Evolutionary conservation across 2,888 invertebrate genomes (phyloP).

Genomic region (Lycophotia porphyrea): DNA sequence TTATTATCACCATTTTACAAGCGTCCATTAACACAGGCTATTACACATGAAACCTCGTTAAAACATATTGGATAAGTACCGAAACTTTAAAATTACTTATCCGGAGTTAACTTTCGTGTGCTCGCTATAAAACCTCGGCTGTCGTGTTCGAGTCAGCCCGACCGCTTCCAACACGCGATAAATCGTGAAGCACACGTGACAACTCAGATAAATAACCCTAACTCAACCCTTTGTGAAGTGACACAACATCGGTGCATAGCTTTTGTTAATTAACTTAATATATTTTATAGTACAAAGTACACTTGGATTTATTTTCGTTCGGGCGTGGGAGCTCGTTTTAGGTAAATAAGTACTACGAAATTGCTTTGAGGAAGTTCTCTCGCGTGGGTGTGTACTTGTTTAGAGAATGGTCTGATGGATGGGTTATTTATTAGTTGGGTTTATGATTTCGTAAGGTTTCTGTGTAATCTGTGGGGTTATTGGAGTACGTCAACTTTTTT

Average conservation of each 20-base stretch:
- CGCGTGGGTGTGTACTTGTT: slow-evolving; percentile 50
- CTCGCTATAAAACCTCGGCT: slow-evolving; percentile 62
- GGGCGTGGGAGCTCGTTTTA: slow-evolving; percentile 51
- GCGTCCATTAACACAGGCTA: background rate
- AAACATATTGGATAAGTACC: slow-evolving; percentile 26
- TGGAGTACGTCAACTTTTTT: slow-evolving; percentile 4
- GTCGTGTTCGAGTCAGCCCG: slow-evolving; percentile 64
- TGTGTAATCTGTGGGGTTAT: slow-evolving; percentile 7
- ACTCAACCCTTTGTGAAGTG: slow-evolving; percentile 64
- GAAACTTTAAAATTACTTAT: slow-evolving; percentile 58
- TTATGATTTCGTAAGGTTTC: slow-evolving; percentile 37
- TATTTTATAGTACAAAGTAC: slow-evolving; percentile 59
- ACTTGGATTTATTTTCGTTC: slow-evolving; percentile 52
- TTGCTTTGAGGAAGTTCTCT: slow-evolving; percentile 53
- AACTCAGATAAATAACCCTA: slow-evolving; percentile 78
- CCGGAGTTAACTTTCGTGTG: slow-evolving; percentile 40
- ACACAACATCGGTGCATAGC: slow-evolving; percentile 67
- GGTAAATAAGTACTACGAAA: slow-evolving; percentile 57
- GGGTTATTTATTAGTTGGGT: slow-evolving; percentile 20
- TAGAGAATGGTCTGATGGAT: slow-evolving; percentile 26
- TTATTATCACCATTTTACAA: slow-evolving; percentile 2
- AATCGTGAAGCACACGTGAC: slow-evolving; percentile 80
- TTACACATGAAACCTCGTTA: slow-evolving; percentile 30
- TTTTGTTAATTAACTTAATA: slow-evolving; percentile 66
- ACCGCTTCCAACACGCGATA: slow-evolving; percentile 71